Conservation (phyloP, 2,888 invertebrate genomes). For the Balanococcus diminutus region DNA sequence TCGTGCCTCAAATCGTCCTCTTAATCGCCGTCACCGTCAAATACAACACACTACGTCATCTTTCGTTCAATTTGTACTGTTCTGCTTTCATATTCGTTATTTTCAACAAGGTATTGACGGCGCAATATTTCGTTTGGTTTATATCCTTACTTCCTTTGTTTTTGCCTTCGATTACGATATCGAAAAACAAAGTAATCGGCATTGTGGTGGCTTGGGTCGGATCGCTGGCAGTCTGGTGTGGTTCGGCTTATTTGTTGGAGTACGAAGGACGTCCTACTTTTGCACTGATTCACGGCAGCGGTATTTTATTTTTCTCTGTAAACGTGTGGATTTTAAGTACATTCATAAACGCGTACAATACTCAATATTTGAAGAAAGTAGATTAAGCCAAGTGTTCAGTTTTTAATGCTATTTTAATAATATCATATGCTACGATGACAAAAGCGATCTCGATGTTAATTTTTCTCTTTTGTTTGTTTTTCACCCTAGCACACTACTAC, state of each 20-base stretch:
- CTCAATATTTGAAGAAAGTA: slow-evolving; percentile 42
- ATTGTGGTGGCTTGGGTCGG: slow-evolving; percentile 69
- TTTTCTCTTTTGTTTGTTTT: not conserved
- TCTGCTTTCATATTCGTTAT: slow-evolving; percentile 87
- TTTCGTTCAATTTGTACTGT: slow-evolving; percentile 83
- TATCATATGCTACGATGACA: not conserved
- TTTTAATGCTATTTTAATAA: not conserved
- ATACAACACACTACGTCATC: slow-evolving; percentile 71
- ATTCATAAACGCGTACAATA: slow-evolving; percentile 64
- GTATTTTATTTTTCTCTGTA: slow-evolving; percentile 80
- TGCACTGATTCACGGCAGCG: slow-evolving; percentile 80
- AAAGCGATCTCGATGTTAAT: not conserved
- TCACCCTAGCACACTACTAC: not conserved
- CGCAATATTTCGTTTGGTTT: slow-evolving; percentile 98
- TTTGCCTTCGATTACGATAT: slow-evolving; percentile 71
- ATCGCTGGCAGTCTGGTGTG: slow-evolving; percentile 85
- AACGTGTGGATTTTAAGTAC: slow-evolving; percentile 75
- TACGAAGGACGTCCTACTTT: slow-evolving; percentile 85
- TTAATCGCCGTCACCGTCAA: slow-evolving; percentile 71
- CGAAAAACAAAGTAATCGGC: slow-evolving; percentile 64
- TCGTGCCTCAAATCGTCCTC: slow-evolving; percentile 74
- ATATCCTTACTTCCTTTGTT: slow-evolving; percentile 84
- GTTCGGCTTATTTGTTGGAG: slow-evolving; percentile 89
- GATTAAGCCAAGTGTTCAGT: slow-evolving; percentile 17
- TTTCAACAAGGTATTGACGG: slow-evolving; percentile 94